Evolutionary conservation across 2,113 vertebrate species (phyloP).

Genomic region (Neolamprologus brichardi): DNA sequence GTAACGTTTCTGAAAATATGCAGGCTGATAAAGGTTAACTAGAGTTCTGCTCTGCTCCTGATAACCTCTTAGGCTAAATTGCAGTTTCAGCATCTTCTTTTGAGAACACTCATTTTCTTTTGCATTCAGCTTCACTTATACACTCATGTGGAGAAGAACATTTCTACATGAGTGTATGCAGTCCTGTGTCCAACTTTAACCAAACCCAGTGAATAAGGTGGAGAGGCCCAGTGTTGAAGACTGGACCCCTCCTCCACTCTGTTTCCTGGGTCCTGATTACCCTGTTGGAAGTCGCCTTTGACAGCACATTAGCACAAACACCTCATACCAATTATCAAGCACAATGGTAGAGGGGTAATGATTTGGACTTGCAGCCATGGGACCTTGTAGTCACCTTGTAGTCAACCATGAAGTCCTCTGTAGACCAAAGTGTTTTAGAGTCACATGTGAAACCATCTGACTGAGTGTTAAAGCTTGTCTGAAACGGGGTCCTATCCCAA

Average conservation of each 20-base stretch:
- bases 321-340: not conserved
- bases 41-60: not conserved
- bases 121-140: accelerated
- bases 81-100: not conserved
- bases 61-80: not conserved
- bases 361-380: not conserved
- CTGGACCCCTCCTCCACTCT: not conserved
- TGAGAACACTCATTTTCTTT: not conserved
- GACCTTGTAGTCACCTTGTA: not conserved
- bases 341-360: not conserved
- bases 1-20: accelerated
- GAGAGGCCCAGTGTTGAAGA: not conserved
- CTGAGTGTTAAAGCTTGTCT: not conserved
- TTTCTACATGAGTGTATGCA: not conserved
- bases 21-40: not conserved
- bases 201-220: not conserved
- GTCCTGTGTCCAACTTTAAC: not conserved
- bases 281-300: accelerated
- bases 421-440: not conserved
- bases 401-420: not conserved
- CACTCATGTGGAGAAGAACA: not conserved
- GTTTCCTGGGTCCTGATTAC: not conserved
- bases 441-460: not conserved
- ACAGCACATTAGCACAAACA: not conserved
- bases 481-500: not conserved